Conservation (phyloP, 1,140 invertebrate species). For the Hydropsyche tenuis region DNA sequence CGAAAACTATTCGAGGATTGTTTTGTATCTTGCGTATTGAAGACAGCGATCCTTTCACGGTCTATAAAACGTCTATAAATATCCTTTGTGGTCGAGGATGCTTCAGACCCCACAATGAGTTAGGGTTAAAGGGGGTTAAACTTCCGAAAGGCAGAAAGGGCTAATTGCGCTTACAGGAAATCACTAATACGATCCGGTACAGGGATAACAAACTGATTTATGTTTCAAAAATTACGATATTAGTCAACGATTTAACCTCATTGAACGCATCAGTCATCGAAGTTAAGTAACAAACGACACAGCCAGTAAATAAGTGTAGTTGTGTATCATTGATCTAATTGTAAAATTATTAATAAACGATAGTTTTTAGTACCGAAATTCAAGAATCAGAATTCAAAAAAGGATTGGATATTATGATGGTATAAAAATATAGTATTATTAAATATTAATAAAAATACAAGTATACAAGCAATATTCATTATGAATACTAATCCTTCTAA, state of each 20-base stretch:
- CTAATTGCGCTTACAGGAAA: constrained; percentile 26
- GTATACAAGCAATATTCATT: no score
- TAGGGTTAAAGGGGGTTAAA: constrained; percentile 4
- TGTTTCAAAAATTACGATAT: not conserved
- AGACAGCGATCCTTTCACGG: not conserved
- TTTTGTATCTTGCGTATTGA: not conserved
- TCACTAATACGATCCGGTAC: constrained; percentile 14
- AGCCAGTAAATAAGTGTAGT: not conserved
- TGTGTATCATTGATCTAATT: not conserved
- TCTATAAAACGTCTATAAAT: constrained; percentile 10
- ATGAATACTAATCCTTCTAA: no score
- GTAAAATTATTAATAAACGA: not conserved
- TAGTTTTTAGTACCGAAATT: not conserved
- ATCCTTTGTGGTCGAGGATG: not conserved
- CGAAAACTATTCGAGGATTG: not conserved
- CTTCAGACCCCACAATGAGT: constrained; percentile 4
- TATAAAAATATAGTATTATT: no score
- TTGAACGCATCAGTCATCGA: not conserved
- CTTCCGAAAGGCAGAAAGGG: not conserved
- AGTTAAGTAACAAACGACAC: not conserved
- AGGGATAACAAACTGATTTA: not conserved
- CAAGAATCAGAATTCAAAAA: not conserved
- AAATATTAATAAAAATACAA: no score
- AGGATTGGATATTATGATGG: no score
- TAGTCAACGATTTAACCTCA: not conserved